A percentile compares a stretch with the other conserved stretches of the same genome.
These are phyloP conservation scores for Leguminivora glycinivorella DNA, from an alignment of 1,140 invertebrate genomes.

Conservation along the genomic window DNA sequence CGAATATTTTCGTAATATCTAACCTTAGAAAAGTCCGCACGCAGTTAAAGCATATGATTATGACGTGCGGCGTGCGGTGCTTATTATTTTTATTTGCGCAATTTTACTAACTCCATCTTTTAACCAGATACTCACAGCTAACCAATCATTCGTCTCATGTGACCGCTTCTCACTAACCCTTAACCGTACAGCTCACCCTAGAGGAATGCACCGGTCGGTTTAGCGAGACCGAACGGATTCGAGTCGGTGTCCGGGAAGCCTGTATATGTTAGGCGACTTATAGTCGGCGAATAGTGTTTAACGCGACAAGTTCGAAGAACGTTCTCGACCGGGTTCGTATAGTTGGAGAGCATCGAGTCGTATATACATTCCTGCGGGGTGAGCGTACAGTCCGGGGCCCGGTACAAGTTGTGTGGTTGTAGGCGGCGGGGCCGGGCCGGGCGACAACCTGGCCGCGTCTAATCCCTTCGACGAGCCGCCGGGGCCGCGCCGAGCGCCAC, in stretches of 20 bases:
- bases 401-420: conserved; percentile 68
- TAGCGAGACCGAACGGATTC: neutral
- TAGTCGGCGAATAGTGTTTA: too few species aligned
- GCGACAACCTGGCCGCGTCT: conserved; percentile 88
- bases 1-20: neutral
- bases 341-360: too few species aligned
- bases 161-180: conserved; percentile 44
- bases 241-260: too few species aligned
- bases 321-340: too few species aligned
- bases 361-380: neutral
- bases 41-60: conserved; percentile 35
- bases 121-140: conserved; percentile 45
- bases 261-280: too few species aligned
- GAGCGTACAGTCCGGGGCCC: neutral
- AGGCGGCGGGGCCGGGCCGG: conserved; percentile 63
- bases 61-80: conserved; percentile 44
- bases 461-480: conserved; percentile 90
- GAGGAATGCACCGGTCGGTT: conserved; percentile 34
- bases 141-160: conserved; percentile 46
- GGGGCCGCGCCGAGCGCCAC: conserved; percentile 75
- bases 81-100: conserved; percentile 61
- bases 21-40: conserved; percentile 11
- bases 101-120: conserved; percentile 43
- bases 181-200: conserved; percentile 27
- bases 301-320: too few species aligned